Evolutionary conservation across 2,113 vertebrate species (phyloP), one percentile per base, ranked within the genome.

Genomic region (Nothoprocta perdicaria): DNA sequence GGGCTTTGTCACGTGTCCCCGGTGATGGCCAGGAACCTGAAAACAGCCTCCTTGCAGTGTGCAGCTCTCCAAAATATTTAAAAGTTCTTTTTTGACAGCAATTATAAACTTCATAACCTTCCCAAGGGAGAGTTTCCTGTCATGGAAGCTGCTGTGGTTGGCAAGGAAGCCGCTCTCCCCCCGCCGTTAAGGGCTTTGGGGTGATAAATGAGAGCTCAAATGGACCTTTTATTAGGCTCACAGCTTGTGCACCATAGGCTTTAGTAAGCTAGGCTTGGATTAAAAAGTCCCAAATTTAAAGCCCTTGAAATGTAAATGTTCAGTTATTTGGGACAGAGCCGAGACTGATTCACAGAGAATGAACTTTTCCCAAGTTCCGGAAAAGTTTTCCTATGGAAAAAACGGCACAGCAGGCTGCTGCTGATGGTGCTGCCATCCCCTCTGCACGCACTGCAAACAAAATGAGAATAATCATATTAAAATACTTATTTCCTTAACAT

Each of bases 61-160:
- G 86, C 72, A 89, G 58, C 53, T 63, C 80, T 65, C 71, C 55
- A 57, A 93, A 94, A 95, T 73, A 84, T 77, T 90, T 82, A 86
- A 31, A 94, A 92, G 63, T 90, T 89, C 55, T 15, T 84, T 94
- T 95, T 93, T 50, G 80, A 66, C 66, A 86, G 80, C 71, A 95
- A 93, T 90, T 95, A 93, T 93, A 84, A 31, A 91, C 94, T 96
- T 93, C 90, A 86, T 89, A 95, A 92, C 66, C 48, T 81, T 93
- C 90, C 78, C 95, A 89, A 83, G 80, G 76, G 90, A 92, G 41
- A 5, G 76, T 72, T 90, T 86, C 73, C 61, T 91, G 76, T 41
- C 94, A 87, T 24, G 88, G 92, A 92, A 93, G 76, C 89, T 92
- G 61, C 86, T 69, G 84, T 75, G 80, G 79, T 95, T 94, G 90